Evolutionary conservation across 2,113 vertebrate species (phyloP), one percentile per base, ranked within the genome.

Genomic region (Oryzias javanicus): DNA sequence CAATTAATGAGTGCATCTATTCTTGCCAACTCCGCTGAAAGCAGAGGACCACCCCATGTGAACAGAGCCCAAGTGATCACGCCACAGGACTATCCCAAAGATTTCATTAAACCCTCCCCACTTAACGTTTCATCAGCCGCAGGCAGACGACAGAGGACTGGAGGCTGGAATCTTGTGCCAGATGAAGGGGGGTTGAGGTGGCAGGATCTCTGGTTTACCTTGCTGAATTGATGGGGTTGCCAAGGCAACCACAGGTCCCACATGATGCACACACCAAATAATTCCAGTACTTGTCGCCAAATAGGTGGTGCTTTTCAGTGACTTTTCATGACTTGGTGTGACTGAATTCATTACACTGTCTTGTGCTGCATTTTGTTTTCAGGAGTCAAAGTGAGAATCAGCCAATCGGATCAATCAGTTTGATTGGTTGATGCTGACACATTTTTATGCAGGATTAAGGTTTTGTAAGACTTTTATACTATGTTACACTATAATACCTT

Each of bases 91-190:
- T 64, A 82, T 85, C 80, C 74, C 59, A 4, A 56, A 76, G 80
- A 86, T 86, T 84, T 86, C 49, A 85, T 86, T 82, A 79, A 85
- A 74, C 59, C 74, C 61, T n/a, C 74, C 64, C 70, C 74, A 76
- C 83, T 87, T 79, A 81, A 72, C 55, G 80, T 70, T 74, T 50
- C 53, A 64, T 81, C 49, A 68, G 65, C 72, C 70, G 69, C 46
- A 20, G 65, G 62, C 70, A 77, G 57, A 65, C 59, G 57, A 65
- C 59, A 44, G 35, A 61, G 59, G 63, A 58, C 60, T 25, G 14
- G 52, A 47, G 47, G 61, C 24, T 27, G 56, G 53, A 76, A 74
- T 74, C 48, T 22, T 70, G 60, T 72, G 68, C 72, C 67, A 72
- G 50, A 72, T 60, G 53, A 67, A 64, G 65, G 54, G 40, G 68